Conservation (phyloP, 1,140 invertebrate genomes). For the Bicyclus anynana region DNA sequence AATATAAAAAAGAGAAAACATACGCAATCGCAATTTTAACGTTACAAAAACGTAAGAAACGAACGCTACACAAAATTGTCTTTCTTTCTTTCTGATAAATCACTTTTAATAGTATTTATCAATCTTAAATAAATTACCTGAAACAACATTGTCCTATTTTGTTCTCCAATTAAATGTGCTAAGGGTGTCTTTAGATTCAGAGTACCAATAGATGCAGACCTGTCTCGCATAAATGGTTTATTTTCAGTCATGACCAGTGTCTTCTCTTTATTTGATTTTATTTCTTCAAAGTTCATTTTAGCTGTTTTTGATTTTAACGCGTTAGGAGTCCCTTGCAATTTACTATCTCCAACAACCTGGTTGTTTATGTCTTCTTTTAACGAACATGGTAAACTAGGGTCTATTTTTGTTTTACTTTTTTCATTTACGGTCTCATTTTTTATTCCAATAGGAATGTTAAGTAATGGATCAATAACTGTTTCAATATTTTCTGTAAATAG, state of each 20-base stretch:
- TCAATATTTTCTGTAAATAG: constrained; percentile 16
- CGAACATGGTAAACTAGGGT: neutral
- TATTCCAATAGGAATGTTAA: constrained; percentile 21
- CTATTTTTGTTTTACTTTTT: constrained; percentile 6
- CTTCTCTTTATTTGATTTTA: constrained; percentile 25
- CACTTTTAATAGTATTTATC: too few relatives aligned
- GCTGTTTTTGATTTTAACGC: neutral
- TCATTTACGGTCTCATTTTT: constrained; percentile 2
- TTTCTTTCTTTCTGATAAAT: too few relatives aligned
- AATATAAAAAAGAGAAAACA: too few relatives aligned
- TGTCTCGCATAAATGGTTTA: constrained; percentile 71
- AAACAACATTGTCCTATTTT: constrained; percentile 95
- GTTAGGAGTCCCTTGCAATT: neutral
- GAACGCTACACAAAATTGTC: too few relatives aligned
- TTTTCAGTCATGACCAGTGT: constrained; percentile 52
- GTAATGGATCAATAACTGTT: constrained; percentile 28
- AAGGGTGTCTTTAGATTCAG: constrained; percentile 75
- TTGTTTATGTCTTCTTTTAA: neutral
- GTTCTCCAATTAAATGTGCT: constrained; percentile 79
- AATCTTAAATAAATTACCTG: constrained; percentile 78
- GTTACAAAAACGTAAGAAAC: too few relatives aligned
- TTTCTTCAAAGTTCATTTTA: constrained; percentile 43
- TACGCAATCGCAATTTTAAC: too few relatives aligned
- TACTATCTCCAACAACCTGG: neutral
- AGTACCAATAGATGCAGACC: constrained; percentile 79